Percentiles rank a stretch among this genome's conserved stretches.
phyloP scores from a whole-genome alignment of 2,888 invertebrate species.

The Pandemis cinnamomeana region DNA sequence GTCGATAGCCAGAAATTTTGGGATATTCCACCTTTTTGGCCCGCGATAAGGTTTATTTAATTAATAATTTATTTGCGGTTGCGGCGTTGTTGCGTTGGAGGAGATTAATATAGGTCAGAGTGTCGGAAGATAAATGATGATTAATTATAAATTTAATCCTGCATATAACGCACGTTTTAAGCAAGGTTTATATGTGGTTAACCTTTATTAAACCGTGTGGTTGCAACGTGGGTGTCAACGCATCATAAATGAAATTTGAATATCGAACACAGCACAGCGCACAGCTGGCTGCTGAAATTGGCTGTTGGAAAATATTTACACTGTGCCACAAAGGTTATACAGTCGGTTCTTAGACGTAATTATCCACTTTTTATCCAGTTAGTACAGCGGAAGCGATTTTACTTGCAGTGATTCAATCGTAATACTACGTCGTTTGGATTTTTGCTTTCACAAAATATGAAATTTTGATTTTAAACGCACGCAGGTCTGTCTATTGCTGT shows the following conservation, averaged over 20 bases:
- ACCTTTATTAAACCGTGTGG: neutral
- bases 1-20: neutral
- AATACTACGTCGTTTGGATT: no score
- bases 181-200: neutral
- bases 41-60: neutral
- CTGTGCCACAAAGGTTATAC: slow-evolving; percentile 11
- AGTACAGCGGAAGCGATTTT: no score
- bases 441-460: no score
- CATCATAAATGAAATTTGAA: slow-evolving; percentile 31
- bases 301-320: slow-evolving; percentile 26
- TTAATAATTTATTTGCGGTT: neutral
- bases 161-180: slow-evolving; percentile 17
- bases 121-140: neutral
- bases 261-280: slow-evolving; percentile 21
- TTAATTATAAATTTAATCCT: slow-evolving; percentile 10
- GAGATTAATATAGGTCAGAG: neutral
- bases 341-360: neutral
- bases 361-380: no score
- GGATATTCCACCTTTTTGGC: neutral
- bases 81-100: neutral
- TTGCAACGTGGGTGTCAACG: slow-evolving; percentile 2
- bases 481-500: no score
- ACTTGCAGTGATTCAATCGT: no score
- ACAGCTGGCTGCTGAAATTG: slow-evolving; percentile 30
- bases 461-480: no score